Evolutionary conservation across 2,113 vertebrate genomes (phyloP).

Genomic region (Malurus cyaneus): DNA sequence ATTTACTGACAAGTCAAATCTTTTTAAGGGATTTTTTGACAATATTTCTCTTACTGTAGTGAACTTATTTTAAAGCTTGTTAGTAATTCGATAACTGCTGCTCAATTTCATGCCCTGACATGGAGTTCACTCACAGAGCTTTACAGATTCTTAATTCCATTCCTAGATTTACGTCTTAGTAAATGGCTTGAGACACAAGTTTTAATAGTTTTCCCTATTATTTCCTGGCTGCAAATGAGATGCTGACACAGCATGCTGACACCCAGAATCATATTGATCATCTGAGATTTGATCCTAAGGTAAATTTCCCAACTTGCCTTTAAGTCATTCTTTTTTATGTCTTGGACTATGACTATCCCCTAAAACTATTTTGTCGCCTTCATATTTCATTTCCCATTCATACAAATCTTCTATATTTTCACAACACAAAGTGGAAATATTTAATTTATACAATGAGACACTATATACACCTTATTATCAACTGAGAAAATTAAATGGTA

Average conservation of each 20-base stretch:
- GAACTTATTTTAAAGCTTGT: background rate
- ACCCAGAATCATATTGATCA: conserved; percentile 69
- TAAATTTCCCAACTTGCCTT: conserved; percentile 22
- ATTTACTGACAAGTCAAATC: background rate
- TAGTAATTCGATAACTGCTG: background rate
- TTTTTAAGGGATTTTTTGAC: background rate
- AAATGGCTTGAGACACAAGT: background rate
- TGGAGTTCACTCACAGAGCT: background rate
- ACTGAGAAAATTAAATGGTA: background rate
- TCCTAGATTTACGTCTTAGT: background rate
- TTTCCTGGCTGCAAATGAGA: conserved; percentile 54
- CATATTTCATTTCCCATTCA: background rate
- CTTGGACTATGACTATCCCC: background rate
- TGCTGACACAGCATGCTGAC: conserved; percentile 69
- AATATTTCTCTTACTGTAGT: background rate
- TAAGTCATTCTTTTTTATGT: background rate
- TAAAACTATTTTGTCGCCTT: background rate
- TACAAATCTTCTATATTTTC: background rate
- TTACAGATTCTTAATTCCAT: background rate
- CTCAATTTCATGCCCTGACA: background rate
- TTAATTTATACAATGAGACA: background rate
- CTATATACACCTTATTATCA: background rate
- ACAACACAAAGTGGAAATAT: background rate
- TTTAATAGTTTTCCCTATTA: background rate
- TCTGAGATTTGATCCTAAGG: conserved; percentile 63